Base-by-base conservation (phyloP, 23 tunicate species). In the Ascidia mentula region DNA sequence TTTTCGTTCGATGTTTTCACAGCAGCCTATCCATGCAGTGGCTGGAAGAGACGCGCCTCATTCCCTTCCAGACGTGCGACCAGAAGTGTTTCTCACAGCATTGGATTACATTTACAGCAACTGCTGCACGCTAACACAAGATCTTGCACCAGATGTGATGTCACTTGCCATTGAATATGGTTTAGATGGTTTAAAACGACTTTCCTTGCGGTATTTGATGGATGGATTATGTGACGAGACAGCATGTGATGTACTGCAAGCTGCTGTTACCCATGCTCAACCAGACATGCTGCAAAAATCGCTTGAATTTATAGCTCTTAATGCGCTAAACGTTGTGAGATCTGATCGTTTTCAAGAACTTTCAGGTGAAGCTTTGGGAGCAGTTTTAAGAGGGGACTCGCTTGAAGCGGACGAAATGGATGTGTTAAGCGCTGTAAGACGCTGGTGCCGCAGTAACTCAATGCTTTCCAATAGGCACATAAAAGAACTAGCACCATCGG, bases 51-150 rank as follows among this genome's bases (percentile, higher is more conserved):
- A 94, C 40, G 40, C 83, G n/a, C 98, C 98, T 22, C 75, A 82
- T 39, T 61, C 80, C 22, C 72, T 94, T 31, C 85, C 89, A 2
- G 87, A 88, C 13, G 9, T 87, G 5, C 79, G 93, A 38, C 92
- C 98, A 0, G 98, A 94, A 80, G 98, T 94, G 15, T 94, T 94
- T 69, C 93, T 94, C 13, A 94, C 98, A 0, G 91, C 92, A 18
- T 39, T 94, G 31, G 98, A 94, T 38, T 94, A 94, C 87, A 94
- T 94, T 86, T 94, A 94, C 85, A 84, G 94, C 26, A 94, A 94
- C 72, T 94, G 98, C 79, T 94, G 98, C 84, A 94, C 98, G 8
- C 60, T 94, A 28, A 94, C 98, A 69, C 72, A 77, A 36, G 90
- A 94, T 36, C 86, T 94, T 38, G 98, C 94, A 1, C 81, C 98